Evolutionary conservation across 2,113 vertebrate genomes (phyloP).

Genomic region (Tragelaphus imberbis): DNA sequence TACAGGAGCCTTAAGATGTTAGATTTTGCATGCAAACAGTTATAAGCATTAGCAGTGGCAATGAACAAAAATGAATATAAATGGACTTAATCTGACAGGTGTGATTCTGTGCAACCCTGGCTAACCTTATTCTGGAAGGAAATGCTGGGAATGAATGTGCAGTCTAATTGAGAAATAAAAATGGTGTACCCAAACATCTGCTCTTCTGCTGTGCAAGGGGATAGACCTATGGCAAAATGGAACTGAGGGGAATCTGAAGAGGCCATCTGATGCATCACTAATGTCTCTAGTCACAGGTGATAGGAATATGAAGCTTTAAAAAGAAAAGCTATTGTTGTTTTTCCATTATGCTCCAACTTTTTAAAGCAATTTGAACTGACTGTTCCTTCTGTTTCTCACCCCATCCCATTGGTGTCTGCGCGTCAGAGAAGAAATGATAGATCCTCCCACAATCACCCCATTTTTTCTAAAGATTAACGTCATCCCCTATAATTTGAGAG

Average conservation of each 20-base stretch:
- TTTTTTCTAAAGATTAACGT: background rate
- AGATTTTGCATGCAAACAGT: constrained; percentile 49
- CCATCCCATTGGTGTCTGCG: background rate
- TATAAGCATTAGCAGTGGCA: constrained; percentile 39
- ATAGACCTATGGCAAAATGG: background rate
- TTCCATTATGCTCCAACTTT: background rate
- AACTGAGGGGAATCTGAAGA: background rate
- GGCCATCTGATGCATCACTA: background rate
- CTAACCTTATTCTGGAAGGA: background rate
- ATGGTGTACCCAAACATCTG: background rate
- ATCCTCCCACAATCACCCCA: background rate
- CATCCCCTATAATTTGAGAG: background rate
- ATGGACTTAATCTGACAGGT: background rate
- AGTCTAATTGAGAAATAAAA: background rate
- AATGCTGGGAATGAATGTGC: background rate
- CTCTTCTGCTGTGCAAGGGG: background rate
- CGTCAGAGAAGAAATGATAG: background rate
- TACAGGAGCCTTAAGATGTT: background rate
- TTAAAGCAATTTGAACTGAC: background rate
- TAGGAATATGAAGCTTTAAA: background rate
- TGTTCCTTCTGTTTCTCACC: background rate
- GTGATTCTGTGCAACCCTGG: background rate
- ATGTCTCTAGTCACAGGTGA: background rate
- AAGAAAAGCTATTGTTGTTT: background rate
- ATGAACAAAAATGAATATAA: constrained; percentile 37